A percentile compares a stretch with the other conserved stretches of the same genome.
These are phyloP conservation scores for Semotilus atromaculatus DNA, from an alignment of 2,797 vertebrate species.

Conservation along the genomic window DNA sequence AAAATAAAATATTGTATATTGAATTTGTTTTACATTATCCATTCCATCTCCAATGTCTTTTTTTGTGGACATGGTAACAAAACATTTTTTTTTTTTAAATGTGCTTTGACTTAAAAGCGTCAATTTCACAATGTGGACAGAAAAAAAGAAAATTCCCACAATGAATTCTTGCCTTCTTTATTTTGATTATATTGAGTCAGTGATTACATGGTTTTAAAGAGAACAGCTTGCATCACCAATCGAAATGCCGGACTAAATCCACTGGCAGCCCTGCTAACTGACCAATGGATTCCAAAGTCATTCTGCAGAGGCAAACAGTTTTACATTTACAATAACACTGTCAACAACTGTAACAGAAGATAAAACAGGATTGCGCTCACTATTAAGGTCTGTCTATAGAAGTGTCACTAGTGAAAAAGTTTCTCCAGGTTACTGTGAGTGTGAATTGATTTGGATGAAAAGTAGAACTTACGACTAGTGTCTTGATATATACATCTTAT, in stretches of 20 bases:
- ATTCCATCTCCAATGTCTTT: background rate
- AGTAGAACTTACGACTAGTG: no score
- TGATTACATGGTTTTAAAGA: background rate
- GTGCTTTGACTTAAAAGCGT: background rate
- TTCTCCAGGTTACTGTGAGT: no score
- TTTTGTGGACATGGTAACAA: background rate
- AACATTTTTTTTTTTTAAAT: background rate
- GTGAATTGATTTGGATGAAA: no score
- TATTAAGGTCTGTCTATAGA: no score
- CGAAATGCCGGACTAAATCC: constrained; percentile 51
- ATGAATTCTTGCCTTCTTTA: no score
- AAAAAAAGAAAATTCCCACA: no score
- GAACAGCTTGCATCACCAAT: constrained; percentile 3
- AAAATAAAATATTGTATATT: constrained; percentile 14
- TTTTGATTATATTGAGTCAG: background rate
- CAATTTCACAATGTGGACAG: background rate
- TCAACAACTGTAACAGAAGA: background rate
- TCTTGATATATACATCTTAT: no score
- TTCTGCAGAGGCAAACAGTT: constrained; percentile 4
- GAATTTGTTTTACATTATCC: background rate
- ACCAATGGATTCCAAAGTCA: constrained; percentile 61
- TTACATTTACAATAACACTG: background rate
- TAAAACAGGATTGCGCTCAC: no score
- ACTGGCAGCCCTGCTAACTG: constrained; percentile 37
- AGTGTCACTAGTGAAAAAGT: no score